Evolutionary conservation across 2,113 vertebrate species (phyloP).

Genomic region (Lanius collurio): DNA sequence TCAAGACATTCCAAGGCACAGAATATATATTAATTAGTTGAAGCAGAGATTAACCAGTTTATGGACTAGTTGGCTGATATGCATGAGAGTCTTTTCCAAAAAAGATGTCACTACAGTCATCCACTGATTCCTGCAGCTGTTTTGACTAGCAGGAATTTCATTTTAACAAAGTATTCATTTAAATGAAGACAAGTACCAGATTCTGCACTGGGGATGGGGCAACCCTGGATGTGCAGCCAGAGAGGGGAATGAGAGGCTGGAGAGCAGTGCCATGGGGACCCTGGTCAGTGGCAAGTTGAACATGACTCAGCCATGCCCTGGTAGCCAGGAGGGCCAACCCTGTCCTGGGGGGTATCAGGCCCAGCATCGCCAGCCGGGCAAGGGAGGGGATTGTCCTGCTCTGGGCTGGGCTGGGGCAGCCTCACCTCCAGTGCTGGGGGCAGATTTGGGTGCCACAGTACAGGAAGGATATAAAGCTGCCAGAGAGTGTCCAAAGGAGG

Average conservation of each 20-base stretch:
- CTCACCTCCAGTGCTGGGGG: rapidly evolving
- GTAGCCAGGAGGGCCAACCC: neutral
- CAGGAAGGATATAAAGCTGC: neutral
- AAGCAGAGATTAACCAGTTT: neutral
- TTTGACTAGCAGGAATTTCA: neutral
- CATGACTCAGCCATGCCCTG: no score
- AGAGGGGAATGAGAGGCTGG: neutral
- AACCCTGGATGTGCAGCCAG: no score
- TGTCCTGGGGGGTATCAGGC: neutral
- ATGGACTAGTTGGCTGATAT: neutral
- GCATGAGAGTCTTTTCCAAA: neutral
- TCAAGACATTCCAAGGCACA: neutral
- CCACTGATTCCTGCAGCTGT: neutral
- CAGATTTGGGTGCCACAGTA: neutral
- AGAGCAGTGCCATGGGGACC: rapidly evolving
- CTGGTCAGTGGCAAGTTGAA: rapidly evolving
- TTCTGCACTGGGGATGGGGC: neutral
- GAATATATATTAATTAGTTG: neutral
- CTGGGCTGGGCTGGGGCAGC: rapidly evolving
- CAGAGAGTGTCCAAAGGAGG: neutral
- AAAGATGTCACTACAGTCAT: rapidly evolving
- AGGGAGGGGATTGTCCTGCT: neutral
- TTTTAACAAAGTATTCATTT: neutral
- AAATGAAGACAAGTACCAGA: neutral
- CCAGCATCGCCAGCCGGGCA: rapidly evolving